Conservation (phyloP, 2,888 invertebrate genomes). For the Apomyelois bistriatella region DNA sequence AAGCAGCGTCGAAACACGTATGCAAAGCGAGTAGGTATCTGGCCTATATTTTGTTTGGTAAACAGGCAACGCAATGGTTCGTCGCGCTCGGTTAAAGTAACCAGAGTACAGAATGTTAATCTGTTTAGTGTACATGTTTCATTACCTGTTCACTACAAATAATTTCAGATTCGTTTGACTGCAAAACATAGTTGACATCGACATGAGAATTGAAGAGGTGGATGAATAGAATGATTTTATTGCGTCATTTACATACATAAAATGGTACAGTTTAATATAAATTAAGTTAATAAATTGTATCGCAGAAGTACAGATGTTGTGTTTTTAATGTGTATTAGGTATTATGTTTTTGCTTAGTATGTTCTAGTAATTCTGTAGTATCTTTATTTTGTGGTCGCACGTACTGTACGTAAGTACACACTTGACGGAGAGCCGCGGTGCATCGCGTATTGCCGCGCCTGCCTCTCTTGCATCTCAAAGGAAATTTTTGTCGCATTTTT, state of each 20-base stretch:
- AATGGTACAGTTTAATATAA: no score
- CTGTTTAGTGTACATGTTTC: no score
- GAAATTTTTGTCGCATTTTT: not conserved
- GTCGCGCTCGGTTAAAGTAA: not conserved
- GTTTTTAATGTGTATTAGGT: no score
- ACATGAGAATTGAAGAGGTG: no score
- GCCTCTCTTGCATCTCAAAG: not conserved
- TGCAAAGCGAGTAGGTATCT: slow-evolving; percentile 1
- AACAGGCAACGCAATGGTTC: slow-evolving; percentile 14
- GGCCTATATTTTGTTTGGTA: slow-evolving; percentile 22
- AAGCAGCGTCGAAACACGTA: slow-evolving; percentile 3
- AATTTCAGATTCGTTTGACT: no score
- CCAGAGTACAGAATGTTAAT: not conserved
- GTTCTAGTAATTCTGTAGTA: not conserved
- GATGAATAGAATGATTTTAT: no score
- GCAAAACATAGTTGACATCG: no score
- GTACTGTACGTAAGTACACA: not conserved
- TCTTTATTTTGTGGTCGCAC: not conserved
- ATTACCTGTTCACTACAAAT: no score
- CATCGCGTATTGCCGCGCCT: not conserved
- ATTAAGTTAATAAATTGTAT: no score
- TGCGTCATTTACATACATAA: no score
- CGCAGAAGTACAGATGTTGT: no score
- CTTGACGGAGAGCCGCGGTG: not conserved
- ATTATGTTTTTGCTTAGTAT: no score